Percentiles rank a stretch among this genome's conserved stretches.
These are phyloP conservation scores for Phenganax stokvisi DNA, from an alignment of 92 coral and sea anemone genomes.

Conservation along the genomic window DNA sequence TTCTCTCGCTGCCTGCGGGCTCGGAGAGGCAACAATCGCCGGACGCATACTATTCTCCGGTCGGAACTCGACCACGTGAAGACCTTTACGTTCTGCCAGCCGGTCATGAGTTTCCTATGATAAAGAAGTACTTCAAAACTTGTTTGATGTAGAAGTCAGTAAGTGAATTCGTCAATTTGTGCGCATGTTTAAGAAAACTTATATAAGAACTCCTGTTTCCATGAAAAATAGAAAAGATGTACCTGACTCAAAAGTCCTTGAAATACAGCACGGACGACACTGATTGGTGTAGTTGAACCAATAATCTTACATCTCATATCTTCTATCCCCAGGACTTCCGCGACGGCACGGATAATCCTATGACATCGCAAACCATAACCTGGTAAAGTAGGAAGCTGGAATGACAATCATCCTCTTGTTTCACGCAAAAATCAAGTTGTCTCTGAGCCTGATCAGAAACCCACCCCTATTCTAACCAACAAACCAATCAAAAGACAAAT, in stretches of 20 bases:
- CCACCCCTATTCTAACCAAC: too few relatives aligned
- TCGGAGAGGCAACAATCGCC: conserved; percentile 78
- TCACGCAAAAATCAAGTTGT: too few relatives aligned
- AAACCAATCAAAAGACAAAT: neutral
- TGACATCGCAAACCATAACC: conserved; percentile 98
- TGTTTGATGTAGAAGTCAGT: too few relatives aligned
- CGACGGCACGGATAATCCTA: conserved; percentile 83
- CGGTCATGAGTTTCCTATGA: conserved; percentile 86
- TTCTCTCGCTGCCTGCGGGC: conserved; percentile 59
- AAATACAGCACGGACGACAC: conserved; percentile 82
- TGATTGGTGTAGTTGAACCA: conserved; percentile 89
- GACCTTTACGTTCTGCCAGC: conserved; percentile 93
- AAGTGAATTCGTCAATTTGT: too few relatives aligned
- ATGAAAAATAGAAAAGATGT: neutral
- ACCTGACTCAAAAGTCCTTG: conserved; percentile 98
- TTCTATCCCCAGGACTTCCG: conserved; percentile 77
- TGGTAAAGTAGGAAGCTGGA: neutral
- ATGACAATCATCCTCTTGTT: too few relatives aligned
- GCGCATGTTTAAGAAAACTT: neutral
- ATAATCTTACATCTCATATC: conserved; percentile 96
- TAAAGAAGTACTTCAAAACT: neutral
- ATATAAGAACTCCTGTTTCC: neutral
- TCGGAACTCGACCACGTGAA: conserved; percentile 89
- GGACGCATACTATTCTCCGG: conserved; percentile 88
- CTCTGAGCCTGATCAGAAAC: too few relatives aligned